Conservation (phyloP, 1,140 invertebrate species). For the Antheraea mylitta region DNA sequence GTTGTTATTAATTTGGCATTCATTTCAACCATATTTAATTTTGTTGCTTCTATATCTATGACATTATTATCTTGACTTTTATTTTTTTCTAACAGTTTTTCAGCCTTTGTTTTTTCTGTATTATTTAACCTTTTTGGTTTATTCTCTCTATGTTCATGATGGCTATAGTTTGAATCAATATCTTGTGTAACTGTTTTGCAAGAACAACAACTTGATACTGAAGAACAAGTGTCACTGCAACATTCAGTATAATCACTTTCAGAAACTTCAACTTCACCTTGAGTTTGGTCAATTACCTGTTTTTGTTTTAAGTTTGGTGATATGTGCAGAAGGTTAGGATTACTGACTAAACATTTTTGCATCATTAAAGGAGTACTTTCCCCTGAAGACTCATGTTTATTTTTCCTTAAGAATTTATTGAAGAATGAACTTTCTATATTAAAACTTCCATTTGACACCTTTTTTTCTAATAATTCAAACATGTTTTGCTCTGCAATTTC, state of each 20-base stretch:
- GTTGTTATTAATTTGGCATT: constrained; percentile 78
- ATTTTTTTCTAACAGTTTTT: constrained; percentile 44
- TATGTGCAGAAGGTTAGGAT: constrained; percentile 58
- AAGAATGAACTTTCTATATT: constrained; percentile 84
- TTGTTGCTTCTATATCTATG: constrained; percentile 43
- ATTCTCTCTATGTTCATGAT: constrained; percentile 17
- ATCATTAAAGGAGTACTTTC: constrained; percentile 65
- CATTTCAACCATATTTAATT: constrained; percentile 66
- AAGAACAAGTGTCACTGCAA: constrained; percentile 51
- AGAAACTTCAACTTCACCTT: constrained; percentile 48
- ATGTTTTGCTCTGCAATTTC: constrained; percentile 82
- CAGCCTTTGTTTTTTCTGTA: constrained; percentile 30
- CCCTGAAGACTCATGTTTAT: constrained; percentile 63
- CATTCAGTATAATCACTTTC: constrained; percentile 62
- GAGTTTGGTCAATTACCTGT: constrained; percentile 38
- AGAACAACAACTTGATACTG: constrained; percentile 53
- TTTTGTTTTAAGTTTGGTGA: constrained; percentile 30
- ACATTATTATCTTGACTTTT: constrained; percentile 33
- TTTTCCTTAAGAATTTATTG: constrained; percentile 73
- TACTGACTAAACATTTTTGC: constrained; percentile 58
- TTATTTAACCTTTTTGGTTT: constrained; percentile 15
- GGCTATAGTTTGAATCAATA: neutral
- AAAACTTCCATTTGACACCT: constrained; percentile 84
- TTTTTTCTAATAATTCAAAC: constrained; percentile 86
- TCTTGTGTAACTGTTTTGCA: constrained; percentile 1